phyloP scores from a whole-genome alignment of 2,113 vertebrate species.

The Takifugu bimaculatus region DNA sequence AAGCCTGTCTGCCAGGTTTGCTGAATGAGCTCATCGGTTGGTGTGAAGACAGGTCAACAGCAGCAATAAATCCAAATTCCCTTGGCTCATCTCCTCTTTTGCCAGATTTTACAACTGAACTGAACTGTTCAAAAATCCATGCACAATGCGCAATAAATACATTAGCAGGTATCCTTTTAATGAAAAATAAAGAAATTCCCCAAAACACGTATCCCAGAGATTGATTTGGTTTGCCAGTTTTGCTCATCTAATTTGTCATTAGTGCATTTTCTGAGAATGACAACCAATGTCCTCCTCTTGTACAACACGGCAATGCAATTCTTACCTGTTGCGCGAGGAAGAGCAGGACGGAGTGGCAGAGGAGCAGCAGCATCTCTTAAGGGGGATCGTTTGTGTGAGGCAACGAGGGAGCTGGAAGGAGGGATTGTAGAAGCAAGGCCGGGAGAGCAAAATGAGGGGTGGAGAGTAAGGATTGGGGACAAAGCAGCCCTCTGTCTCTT shows the following conservation, averaged over 20 bases:
- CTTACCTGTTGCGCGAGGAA: slow-evolving; percentile 82
- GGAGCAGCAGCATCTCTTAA: slow-evolving; percentile 79
- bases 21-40: slow-evolving; percentile 56
- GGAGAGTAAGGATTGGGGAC: slow-evolving; percentile 69
- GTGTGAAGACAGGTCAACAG: slow-evolving; percentile 40
- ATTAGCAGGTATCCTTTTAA: too few species aligned
- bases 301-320: neutral
- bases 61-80: slow-evolving; percentile 23
- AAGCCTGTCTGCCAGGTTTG: slow-evolving; percentile 67
- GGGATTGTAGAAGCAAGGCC: slow-evolving; percentile 23
- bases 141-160: too few species aligned
- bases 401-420: slow-evolving; percentile 39
- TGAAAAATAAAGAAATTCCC: neutral
- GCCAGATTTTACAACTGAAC: neutral
- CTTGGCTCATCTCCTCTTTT: slow-evolving; percentile 7
- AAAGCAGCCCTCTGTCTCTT: slow-evolving; percentile 90
- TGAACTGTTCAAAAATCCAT: too few species aligned
- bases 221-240: too few species aligned
- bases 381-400: slow-evolving; percentile 46
- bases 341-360: slow-evolving; percentile 75
- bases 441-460: slow-evolving; percentile 9
- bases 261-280: too few species aligned
- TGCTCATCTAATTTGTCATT: too few species aligned
- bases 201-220: neutral
- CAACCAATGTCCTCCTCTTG: too few species aligned